Base-by-base conservation (phyloP, 2,113 vertebrate genomes). In the Dunckerocampus dactyliophorus region DNA sequence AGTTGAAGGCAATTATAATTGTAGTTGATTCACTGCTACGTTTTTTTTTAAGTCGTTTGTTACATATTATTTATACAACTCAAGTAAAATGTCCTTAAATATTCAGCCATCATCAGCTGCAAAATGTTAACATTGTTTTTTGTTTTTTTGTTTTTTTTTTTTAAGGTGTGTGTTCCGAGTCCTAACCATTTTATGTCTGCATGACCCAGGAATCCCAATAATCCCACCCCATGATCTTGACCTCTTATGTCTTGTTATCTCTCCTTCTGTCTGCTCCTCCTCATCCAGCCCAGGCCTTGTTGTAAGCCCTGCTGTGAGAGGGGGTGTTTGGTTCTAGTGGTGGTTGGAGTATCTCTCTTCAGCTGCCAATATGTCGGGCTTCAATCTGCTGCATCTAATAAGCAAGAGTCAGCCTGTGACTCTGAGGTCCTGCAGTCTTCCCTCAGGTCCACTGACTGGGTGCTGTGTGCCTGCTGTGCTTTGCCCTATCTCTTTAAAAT, bases 371-470 rank as follows among this genome's bases (percentile, higher is more conserved):
- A 98, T 99, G 97, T 99, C 97, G 87, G 96, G 95, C 87, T 98
- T 99, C 94, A 99, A 97, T 92, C 93, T 99, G 85, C 96, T 99
- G 90, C 97, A 97, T 90, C 93, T 99, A 93, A 92, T 99, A 92
- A 95, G 92, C 92, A 98, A 96, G 93, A 95, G 92, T 93, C 95
- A 97, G 92, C 95, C 97, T 85, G 94, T 93, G 82, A 89, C 93
- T 88, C 95, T 95, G 82, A 92, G 92, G 90, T 89, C 97, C 91
- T 98, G 96, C 92, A 93, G 94, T 87, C 96, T 98, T 84, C 96
- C 96, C 90, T 96, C 97, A 99, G 97, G 96, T 98, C 91, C 80
- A 78, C 77, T 74, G 87, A 92, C 90, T 90, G 92, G 91, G 85
- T 92, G 92, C 91, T 93, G 88, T 92, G 83, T 94, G 92, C 85